A percentile compares a stretch with the other conserved stretches of the same genome.
Evolutionary conservation across 2,113 vertebrate species (phyloP).

Genomic region (Laterallus jamaicensis): DNA sequence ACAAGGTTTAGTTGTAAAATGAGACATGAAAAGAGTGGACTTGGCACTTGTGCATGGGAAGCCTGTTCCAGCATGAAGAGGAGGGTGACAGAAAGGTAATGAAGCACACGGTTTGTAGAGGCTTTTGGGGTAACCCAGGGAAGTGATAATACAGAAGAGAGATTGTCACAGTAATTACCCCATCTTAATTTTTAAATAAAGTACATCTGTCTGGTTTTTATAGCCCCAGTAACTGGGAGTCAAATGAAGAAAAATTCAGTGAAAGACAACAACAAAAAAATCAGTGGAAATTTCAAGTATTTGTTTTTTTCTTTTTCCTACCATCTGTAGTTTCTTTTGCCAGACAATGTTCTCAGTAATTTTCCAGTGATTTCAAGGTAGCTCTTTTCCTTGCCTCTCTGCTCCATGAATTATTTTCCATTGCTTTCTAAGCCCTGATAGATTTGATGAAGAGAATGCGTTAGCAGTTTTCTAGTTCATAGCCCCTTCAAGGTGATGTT

Average conservation of each 20-base stretch:
- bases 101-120: neutral
- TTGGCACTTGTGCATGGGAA: neutral
- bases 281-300: constrained; percentile 6
- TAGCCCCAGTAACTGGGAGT: neutral
- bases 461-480: neutral
- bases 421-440: neutral
- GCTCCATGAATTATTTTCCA: neutral
- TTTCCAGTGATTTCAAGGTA: constrained; percentile 57
- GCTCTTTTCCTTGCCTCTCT: neutral
- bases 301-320: constrained; percentile 16
- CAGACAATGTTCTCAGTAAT: constrained; percentile 45
- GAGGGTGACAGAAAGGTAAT: neutral
- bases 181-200: neutral
- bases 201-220: neutral
- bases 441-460: neutral
- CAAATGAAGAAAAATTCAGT: neutral
- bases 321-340: constrained; percentile 29
- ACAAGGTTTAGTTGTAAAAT: neutral
- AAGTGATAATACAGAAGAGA: neutral
- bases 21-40: neutral
- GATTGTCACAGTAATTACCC: neutral
- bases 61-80: neutral
- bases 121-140: neutral
- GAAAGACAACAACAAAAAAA: neutral
- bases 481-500: neutral